Evolutionary conservation across 1,140 invertebrate genomes (phyloP).

Genomic region (Leptopilina boulardi): DNA sequence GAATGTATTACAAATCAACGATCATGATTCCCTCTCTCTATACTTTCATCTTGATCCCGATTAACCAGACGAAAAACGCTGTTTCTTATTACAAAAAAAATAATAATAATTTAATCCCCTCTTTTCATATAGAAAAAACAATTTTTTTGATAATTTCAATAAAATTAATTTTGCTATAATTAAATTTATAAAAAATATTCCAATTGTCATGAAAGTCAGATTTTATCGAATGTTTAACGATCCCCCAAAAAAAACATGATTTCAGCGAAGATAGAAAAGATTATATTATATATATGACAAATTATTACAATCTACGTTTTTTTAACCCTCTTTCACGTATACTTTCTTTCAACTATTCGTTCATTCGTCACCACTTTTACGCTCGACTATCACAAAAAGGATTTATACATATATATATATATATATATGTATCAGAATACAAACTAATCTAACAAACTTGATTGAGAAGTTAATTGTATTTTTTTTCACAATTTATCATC

Average conservation of each 20-base stretch:
- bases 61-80: not conserved
- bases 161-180: too few relatives aligned
- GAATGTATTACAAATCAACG: not conserved
- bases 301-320: not conserved
- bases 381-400: conserved; percentile 27
- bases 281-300: conserved; percentile 10
- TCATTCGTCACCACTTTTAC: not conserved
- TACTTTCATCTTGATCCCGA: conserved; percentile 9
- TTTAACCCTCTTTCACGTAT: not conserved
- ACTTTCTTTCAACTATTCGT: not conserved
- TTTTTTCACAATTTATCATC: not conserved
- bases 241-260: not conserved
- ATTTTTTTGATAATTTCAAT: too few relatives aligned
- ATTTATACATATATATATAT: too few relatives aligned
- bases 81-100: not conserved
- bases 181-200: not conserved
- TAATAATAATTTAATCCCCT: not conserved
- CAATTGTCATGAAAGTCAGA: not conserved
- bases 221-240: not conserved
- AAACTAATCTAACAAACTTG: conserved; percentile 10
- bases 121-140: too few relatives aligned
- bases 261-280: conserved; percentile 18
- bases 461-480: not conserved
- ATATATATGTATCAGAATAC: conserved; percentile 13
- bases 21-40: conserved; percentile 6